phyloP scores from a whole-genome alignment of 2,888 invertebrate genomes.

The Ditylenchus weischeri region DNA sequence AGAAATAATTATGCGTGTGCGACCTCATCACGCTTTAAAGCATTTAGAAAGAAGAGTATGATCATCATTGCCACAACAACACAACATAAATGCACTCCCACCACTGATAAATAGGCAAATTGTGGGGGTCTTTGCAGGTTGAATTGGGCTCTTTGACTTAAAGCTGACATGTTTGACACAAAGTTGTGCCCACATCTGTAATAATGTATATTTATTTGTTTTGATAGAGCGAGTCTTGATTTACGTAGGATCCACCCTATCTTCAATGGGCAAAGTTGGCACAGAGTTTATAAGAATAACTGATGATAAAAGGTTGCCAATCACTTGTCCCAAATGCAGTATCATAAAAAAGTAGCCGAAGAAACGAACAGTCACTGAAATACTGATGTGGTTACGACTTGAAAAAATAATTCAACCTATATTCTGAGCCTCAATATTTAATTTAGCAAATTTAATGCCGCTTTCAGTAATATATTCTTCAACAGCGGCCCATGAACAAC shows the following conservation, averaged over 20 bases:
- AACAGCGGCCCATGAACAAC: conserved; percentile 98
- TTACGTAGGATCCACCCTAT: conserved; percentile 45
- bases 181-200: conserved; percentile 53
- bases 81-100: conserved; percentile 70
- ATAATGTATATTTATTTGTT: neutral
- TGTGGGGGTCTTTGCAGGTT: conserved; percentile 75
- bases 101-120: conserved; percentile 51
- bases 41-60: conserved; percentile 83
- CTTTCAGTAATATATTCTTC: conserved; percentile 92
- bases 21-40: conserved; percentile 59
- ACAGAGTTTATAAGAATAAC: conserved; percentile 49
- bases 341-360: conserved; percentile 98
- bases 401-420: neutral
- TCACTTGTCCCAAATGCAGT: conserved; percentile 90
- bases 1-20: no score
- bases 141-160: conserved; percentile 35
- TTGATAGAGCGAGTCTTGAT: neutral
- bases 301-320: conserved; percentile 93
- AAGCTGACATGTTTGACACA: conserved; percentile 39
- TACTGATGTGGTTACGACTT: neutral
- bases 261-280: conserved; percentile 28
- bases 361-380: conserved; percentile 61
- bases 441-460: conserved; percentile 82
- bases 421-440: conserved; percentile 66
- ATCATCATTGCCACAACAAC: conserved; percentile 80